A percentile compares a stretch with the other conserved stretches of the same genome.
phyloP scores from a whole-genome alignment of 2,113 vertebrate genomes.

The Orthonyx spaldingii region DNA sequence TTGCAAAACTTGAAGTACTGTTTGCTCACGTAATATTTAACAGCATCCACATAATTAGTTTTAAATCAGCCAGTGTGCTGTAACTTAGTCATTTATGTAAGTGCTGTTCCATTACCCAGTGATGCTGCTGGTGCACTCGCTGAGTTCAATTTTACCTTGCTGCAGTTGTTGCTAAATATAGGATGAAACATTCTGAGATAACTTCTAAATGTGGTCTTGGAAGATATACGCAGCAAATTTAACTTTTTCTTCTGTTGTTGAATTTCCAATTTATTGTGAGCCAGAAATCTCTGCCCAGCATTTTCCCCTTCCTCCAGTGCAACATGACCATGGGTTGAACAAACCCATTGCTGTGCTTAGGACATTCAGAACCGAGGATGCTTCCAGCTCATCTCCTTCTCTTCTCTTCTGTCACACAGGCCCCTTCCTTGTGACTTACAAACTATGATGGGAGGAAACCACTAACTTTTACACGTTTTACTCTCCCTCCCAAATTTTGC shows the following conservation, averaged over 20 bases:
- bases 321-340: accelerated
- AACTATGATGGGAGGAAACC: not conserved
- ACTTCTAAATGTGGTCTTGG: not conserved
- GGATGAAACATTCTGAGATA: not conserved
- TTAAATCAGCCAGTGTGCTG: not conserved
- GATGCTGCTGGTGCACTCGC: not conserved
- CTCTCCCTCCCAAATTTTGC: not conserved
- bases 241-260: not conserved
- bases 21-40: not conserved
- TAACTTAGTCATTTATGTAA: not conserved
- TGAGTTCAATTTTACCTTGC: constrained; percentile 35
- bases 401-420: not conserved
- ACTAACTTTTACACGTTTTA: accelerated
- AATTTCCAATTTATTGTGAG: not conserved
- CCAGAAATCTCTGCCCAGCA: not conserved
- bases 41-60: constrained; percentile 6
- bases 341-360: not conserved
- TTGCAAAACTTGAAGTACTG: not conserved
- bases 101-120: constrained; percentile 12
- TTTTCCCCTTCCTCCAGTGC: not conserved
- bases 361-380: not conserved
- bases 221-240: not conserved
- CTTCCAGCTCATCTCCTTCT: not conserved
- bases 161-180: not conserved
- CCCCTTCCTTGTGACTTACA: not conserved